Percentiles rank a stretch among this genome's conserved stretches.
Evolutionary conservation across 2,888 invertebrate genomes (phyloP).

Genomic region (Troides helena): DNA sequence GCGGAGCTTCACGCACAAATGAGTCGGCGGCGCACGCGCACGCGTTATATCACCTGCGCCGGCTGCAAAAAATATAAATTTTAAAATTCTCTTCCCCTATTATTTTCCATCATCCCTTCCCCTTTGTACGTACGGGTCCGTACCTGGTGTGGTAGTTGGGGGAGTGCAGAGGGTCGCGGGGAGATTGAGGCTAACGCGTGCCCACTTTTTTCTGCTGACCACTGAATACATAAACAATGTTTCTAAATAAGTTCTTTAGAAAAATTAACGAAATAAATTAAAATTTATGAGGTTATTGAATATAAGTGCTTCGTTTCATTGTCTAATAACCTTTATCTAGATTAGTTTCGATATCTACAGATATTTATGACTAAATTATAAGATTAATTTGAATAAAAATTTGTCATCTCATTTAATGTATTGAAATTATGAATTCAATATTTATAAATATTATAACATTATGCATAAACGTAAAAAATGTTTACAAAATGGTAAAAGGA

Average conservation of each 20-base stretch:
- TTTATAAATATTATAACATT: background rate
- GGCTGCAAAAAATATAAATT: constrained; percentile 80
- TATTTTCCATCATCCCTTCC: constrained; percentile 81
- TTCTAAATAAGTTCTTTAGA: constrained; percentile 13
- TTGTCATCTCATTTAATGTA: background rate
- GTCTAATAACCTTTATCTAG: background rate
- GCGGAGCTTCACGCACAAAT: constrained; percentile 73
- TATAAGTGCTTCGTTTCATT: background rate
- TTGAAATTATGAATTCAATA: background rate
- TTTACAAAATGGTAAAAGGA: constrained; percentile 1
- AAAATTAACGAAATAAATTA: background rate
- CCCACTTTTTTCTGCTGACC: constrained; percentile 71
- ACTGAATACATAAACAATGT: constrained; percentile 46
- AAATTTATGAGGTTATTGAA: background rate
- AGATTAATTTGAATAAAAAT: background rate
- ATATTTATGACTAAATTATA: background rate
- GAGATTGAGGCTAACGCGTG: constrained; percentile 66
- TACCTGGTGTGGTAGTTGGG: constrained; percentile 70
- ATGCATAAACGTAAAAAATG: background rate
- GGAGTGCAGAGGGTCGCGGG: constrained; percentile 45
- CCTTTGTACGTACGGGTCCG: constrained; percentile 72
- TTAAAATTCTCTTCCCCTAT: constrained; percentile 80
- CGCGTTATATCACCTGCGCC: constrained; percentile 80
- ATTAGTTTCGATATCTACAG: background rate
- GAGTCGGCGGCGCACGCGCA: constrained; percentile 76